These are phyloP conservation scores for Metallyticus violacea DNA, from an alignment of 2,888 invertebrate species.

Conservation along the genomic window DNA sequence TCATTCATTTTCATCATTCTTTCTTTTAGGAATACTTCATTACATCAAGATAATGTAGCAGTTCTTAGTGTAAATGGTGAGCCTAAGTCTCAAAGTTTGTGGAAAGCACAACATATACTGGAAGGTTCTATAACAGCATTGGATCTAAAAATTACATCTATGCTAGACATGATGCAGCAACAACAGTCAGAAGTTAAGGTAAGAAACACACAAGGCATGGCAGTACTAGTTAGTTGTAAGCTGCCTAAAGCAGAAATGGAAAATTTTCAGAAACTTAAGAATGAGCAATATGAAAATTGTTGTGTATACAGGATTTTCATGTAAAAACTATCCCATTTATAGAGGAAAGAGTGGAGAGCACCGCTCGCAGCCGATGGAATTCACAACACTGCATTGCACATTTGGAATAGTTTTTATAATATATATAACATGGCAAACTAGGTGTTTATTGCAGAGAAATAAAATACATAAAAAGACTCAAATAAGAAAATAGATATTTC, in stretches of 20 bases:
- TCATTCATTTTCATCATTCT: too few species aligned
- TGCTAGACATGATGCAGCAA: constrained; percentile 25
- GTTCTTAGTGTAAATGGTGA: not conserved
- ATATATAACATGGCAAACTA: too few species aligned
- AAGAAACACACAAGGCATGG: too few species aligned
- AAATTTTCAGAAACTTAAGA: too few species aligned
- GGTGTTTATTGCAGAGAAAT: too few species aligned
- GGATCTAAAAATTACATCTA: constrained; percentile 10
- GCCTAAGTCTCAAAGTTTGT: not conserved
- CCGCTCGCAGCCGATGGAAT: not conserved
- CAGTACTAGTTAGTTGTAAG: too few species aligned
- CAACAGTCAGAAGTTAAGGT: constrained; percentile 32
- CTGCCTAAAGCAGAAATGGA: too few species aligned
- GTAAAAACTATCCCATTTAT: too few species aligned
- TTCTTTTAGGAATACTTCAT: not conserved
- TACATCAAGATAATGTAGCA: not conserved
- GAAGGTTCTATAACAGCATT: constrained; percentile 20
- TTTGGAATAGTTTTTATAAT: too few species aligned
- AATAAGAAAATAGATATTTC: too few species aligned
- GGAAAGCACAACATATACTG: constrained; percentile 22
- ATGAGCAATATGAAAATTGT: not conserved
- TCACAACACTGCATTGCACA: too few species aligned
- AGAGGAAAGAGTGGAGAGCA: not conserved
- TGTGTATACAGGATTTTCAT: not conserved
- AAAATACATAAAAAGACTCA: too few species aligned